These are phyloP conservation scores for Schizotus pectinicornis DNA, from an alignment of 2,888 invertebrate genomes.

Conservation along the genomic window DNA sequence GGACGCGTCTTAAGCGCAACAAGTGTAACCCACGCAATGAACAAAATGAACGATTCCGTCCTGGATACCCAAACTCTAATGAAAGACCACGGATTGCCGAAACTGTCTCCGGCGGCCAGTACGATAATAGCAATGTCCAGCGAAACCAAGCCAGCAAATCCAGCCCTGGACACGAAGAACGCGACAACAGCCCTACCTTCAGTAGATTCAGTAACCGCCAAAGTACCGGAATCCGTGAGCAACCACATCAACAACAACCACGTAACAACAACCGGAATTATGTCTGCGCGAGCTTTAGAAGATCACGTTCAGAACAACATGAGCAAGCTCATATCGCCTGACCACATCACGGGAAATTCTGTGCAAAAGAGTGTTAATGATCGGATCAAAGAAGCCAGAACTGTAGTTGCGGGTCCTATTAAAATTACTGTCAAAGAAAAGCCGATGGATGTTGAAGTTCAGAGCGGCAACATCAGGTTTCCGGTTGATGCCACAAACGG, in stretches of 20 bases:
- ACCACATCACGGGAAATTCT: slow-evolving; percentile 34
- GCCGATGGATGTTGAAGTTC: slow-evolving; percentile 54
- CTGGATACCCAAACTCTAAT: slow-evolving; percentile 55
- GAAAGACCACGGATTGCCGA: slow-evolving; percentile 50
- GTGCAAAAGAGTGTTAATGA: slow-evolving; percentile 47
- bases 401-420: slow-evolving; percentile 54
- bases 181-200: slow-evolving; percentile 40
- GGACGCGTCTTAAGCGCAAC: slow-evolving; percentile 54
- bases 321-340: slow-evolving; percentile 40
- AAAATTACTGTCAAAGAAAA: slow-evolving; percentile 56
- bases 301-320: slow-evolving; percentile 48
- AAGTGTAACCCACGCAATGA: slow-evolving; percentile 56
- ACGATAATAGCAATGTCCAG: slow-evolving; percentile 40
- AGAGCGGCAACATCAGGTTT: slow-evolving; percentile 56
- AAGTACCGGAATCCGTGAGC: slow-evolving; percentile 1
- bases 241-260: slow-evolving; percentile 33
- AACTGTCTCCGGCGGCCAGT: slow-evolving; percentile 41
- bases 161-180: slow-evolving; percentile 39
- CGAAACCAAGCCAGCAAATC: slow-evolving; percentile 30
- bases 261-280: slow-evolving; percentile 39
- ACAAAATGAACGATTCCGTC: slow-evolving; percentile 57
- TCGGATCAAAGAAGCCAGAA: slow-evolving; percentile 49
- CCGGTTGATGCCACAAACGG: slow-evolving; percentile 49
- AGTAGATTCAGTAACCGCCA: slow-evolving; percentile 29
- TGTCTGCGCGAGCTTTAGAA: slow-evolving; percentile 44